Base-by-base conservation (phyloP, 2,888 invertebrate species). In the Cephus runcator region DNA sequence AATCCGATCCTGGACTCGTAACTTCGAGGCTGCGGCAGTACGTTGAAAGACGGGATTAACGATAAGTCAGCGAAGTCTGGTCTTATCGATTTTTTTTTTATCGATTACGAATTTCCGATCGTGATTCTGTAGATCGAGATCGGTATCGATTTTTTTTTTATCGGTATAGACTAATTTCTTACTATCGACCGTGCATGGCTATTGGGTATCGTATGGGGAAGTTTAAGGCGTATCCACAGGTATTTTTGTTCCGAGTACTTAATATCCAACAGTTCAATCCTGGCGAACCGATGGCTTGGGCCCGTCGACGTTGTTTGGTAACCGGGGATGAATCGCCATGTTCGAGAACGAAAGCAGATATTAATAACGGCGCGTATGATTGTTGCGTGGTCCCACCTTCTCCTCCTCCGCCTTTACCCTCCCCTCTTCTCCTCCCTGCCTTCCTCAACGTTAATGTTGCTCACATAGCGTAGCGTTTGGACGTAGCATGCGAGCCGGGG, bases 401-500 rank as follows among this genome's bases (percentile, higher is more conserved):
- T 83, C 79, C 77, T 23, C 75, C 71, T 74, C 76, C 83, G 82
- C 77, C 83, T 81, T 79, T 81, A 76, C 81, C 79, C 73, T 68
- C 78, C 76, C 77, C 34, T 76, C 79, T 73, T 71, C 79, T 73
- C 80, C 78, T 69, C 56, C 81, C 81, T 84, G 84, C 86, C 87
- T 87, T 85, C 85, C 86, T 86, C 87, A 83, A 87, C 84, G 84
- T 88, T 87, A 88, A 89, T 87, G 88, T 88, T 87, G 83, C 88
- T 87, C 87, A 85, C 87, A 86, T 85, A 87, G 86, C 86, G 86
- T 83, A 85, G 85, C 85, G 83, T 88, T 35, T 12, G 83, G 83
- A 84, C 84, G 81, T 85, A 84, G 86, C 86, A 83, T 87, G 87
- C 85, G 84, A 84, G 84, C 75, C 82, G 81, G 87, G 87, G 87